phyloP scores from a whole-genome alignment of 2,888 invertebrate genomes.

The Conus canariensis region DNA sequence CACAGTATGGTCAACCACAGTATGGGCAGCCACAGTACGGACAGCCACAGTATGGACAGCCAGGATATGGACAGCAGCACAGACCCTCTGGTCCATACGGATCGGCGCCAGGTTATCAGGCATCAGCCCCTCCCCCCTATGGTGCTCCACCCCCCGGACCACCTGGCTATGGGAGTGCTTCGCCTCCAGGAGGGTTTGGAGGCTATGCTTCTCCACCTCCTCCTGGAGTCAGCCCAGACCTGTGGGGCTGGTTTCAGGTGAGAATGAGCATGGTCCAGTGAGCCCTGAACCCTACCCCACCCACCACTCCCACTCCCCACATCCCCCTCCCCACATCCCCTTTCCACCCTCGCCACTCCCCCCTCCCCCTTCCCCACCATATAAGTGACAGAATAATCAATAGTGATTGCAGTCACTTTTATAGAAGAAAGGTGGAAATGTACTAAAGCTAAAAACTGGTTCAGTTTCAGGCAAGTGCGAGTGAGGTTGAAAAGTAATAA shows the following conservation, averaged over 20 bases:
- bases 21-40: conserved; percentile 43
- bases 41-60: conserved; percentile 52
- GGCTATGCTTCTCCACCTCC: conserved; percentile 59
- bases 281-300: too few species aligned
- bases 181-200: conserved; percentile 59
- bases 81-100: conserved; percentile 42
- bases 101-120: conserved; percentile 49
- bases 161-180: conserved; percentile 37
- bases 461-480: too few species aligned
- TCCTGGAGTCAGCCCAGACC: conserved; percentile 71
- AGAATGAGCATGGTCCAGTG: not conserved
- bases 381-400: too few species aligned
- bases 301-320: too few species aligned
- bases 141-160: conserved; percentile 39
- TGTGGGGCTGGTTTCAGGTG: conserved; percentile 75
- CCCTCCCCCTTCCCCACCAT: too few species aligned
- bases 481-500: too few species aligned
- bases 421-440: too few species aligned
- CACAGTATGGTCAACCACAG: conserved; percentile 15
- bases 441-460: too few species aligned
- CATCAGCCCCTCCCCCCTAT: conserved; percentile 54
- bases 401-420: too few species aligned
- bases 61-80: conserved; percentile 49
- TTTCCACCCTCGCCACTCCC: too few species aligned
- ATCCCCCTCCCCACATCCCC: too few species aligned